Base-by-base conservation (phyloP, 2,888 invertebrate species). In the Nephrotoma appendiculata region DNA sequence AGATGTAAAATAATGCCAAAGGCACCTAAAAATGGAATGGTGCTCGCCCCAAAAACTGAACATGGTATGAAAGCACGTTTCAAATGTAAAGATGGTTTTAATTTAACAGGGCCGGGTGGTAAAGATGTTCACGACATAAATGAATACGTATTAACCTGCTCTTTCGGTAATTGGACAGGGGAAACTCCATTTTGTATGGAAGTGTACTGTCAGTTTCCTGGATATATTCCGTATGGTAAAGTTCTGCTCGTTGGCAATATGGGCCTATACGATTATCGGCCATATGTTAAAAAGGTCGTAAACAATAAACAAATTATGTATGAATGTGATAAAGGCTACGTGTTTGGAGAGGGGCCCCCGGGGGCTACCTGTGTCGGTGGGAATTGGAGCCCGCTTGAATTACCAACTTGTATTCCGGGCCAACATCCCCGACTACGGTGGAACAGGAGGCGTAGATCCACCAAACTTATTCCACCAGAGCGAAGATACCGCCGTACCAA, bases 301-400 rank as follows among this genome's bases (percentile, higher is more conserved):
- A 98, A 98, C 90, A 98, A 98, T 90, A 97, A 98, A 89, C 98
- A 98, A 91, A 98, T 98, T 87, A 97, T 97, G 96, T 99, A 98
- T 91, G 98, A 98, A 89, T 99, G 98, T 90, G 96, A 98, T 89
- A 96, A 96, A 89, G 98, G 98, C 0, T 98, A 96, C 90, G 96
- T 97, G 0, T 91, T 98, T 42, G 95, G 95, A 41, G 95, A 96
- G 88, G 98, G 98, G 1, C 96, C 97, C 0, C 96, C 97, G 0
- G 98, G 98, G 1, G 98, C 99, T 0, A 99, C 98, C 0, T 99
- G 99, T 89, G 95, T 99, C 42, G 97, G 98, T 6, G 98, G 98
- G 0, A 94, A 95, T 87, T 99, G 99, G 99, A 96, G 97, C 88
- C 99, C 99, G 0, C 93, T 94, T 88, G 95, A 97, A 89, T 91